Conservation (phyloP, 2,888 invertebrate species). For the Himalopsyche anomala region DNA sequence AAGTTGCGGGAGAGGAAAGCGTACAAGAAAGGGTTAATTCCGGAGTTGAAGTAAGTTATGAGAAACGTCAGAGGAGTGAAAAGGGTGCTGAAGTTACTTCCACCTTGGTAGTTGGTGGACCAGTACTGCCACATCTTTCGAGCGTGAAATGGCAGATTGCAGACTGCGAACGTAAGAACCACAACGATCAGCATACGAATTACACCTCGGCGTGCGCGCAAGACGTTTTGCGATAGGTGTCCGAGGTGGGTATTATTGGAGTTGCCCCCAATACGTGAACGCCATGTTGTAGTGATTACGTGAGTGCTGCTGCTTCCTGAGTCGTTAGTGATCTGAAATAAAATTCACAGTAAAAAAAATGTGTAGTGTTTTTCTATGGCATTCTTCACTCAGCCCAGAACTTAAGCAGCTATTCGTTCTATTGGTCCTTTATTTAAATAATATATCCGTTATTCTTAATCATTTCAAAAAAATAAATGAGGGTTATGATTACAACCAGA, state of each 20-base stretch:
- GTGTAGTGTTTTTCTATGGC: neutral
- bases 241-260: slow-evolving; percentile 78
- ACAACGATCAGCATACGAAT: slow-evolving; percentile 93
- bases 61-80: slow-evolving; percentile 92
- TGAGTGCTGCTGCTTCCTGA: slow-evolving; percentile 76
- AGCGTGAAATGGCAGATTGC: slow-evolving; percentile 93
- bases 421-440: too few relatives aligned
- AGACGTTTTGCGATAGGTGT: slow-evolving; percentile 84
- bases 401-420: too few relatives aligned
- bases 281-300: slow-evolving; percentile 65
- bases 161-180: slow-evolving; percentile 91
- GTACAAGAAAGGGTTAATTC: slow-evolving; percentile 92
- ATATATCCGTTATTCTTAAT: too few relatives aligned
- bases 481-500: too few relatives aligned
- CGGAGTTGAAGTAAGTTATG: slow-evolving; percentile 92
- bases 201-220: slow-evolving; percentile 89
- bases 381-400: too few relatives aligned
- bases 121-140: slow-evolving; percentile 93
- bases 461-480: too few relatives aligned
- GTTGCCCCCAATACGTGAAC: slow-evolving; percentile 70
- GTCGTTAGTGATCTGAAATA: neutral
- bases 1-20: slow-evolving; percentile 90
- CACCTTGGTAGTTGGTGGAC: slow-evolving; percentile 83
- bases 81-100: slow-evolving; percentile 85
- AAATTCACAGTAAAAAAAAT: neutral